A percentile compares a stretch with the other conserved stretches of the same genome.
phyloP scores from a whole-genome alignment of 2,113 vertebrate species.

The Protobothrops flavoviridis region DNA sequence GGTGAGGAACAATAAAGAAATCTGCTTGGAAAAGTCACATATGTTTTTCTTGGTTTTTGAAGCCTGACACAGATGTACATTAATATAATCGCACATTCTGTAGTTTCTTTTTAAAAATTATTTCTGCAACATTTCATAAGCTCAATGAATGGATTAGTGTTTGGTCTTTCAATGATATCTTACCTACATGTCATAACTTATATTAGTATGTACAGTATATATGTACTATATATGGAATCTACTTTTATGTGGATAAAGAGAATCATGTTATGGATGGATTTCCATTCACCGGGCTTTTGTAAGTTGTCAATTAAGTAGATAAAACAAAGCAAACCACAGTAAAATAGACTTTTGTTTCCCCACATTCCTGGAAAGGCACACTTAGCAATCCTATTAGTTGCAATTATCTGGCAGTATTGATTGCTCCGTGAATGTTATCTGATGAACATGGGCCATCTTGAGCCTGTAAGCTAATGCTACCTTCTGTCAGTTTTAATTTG shows the following conservation, averaged over 20 bases:
- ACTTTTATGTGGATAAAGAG: neutral
- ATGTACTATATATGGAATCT: neutral
- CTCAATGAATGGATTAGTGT: neutral
- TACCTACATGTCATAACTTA: neutral
- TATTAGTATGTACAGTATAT: neutral
- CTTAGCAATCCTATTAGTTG: constrained; percentile 50
- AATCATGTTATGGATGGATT: neutral
- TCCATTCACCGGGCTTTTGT: constrained; percentile 21
- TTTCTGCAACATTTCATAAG: neutral
- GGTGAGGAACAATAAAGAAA: neutral
- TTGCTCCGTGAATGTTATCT: constrained; percentile 37
- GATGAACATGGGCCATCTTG: constrained; percentile 36
- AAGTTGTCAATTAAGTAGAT: constrained; percentile 38
- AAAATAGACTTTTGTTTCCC: constrained; percentile 44
- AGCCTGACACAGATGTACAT: neutral
- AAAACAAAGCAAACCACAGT: constrained; percentile 37
- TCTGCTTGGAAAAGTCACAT: neutral
- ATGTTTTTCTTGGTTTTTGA: neutral
- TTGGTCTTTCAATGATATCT: neutral
- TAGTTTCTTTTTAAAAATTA: neutral
- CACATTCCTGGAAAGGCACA: constrained; percentile 40
- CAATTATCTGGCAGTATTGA: constrained; percentile 61
- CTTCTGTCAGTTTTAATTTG: constrained; percentile 55
- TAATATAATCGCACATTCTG: neutral
- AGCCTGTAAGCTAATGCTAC: constrained; percentile 38